A percentile compares a stretch with the other conserved stretches of the same genome.
Evolutionary conservation across 2,797 vertebrate genomes (phyloP).

Genomic region (Oreochromis mossambicus): DNA sequence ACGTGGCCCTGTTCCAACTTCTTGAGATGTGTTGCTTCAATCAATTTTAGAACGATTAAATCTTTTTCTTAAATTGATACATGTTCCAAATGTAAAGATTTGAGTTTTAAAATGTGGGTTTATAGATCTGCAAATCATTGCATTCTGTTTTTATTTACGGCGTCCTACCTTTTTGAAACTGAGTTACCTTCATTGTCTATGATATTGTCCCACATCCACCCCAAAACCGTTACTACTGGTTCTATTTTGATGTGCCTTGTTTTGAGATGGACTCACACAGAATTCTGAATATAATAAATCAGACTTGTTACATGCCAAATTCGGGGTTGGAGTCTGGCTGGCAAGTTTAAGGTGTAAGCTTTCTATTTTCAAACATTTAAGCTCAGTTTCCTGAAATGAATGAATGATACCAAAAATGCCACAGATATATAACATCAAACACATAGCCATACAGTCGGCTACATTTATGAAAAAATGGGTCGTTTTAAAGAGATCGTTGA

Average conservation of each 20-base stretch:
- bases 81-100: not conserved
- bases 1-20: not conserved
- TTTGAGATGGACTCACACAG: not conserved
- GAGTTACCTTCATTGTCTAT: not conserved
- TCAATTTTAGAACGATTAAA: not conserved
- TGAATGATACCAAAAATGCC: rapidly evolving
- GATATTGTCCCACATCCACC: not conserved
- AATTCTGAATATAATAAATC: not conserved
- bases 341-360: not conserved
- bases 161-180: not conserved
- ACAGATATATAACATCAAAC: not conserved
- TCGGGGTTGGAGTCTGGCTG: not conserved
- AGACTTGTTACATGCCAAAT: not conserved
- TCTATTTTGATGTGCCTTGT: not conserved
- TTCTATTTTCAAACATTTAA: not conserved
- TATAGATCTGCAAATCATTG: not conserved
- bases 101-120: not conserved
- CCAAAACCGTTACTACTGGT: not conserved
- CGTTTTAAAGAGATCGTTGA: not conserved
- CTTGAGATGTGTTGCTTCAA: not conserved
- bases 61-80: not conserved
- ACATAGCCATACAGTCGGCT: not conserved
- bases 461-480: not conserved
- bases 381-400: not conserved
- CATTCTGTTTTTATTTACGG: not conserved